phyloP scores from a whole-genome alignment of 2,113 vertebrate species.

The Phylloscopus trochiloides region DNA sequence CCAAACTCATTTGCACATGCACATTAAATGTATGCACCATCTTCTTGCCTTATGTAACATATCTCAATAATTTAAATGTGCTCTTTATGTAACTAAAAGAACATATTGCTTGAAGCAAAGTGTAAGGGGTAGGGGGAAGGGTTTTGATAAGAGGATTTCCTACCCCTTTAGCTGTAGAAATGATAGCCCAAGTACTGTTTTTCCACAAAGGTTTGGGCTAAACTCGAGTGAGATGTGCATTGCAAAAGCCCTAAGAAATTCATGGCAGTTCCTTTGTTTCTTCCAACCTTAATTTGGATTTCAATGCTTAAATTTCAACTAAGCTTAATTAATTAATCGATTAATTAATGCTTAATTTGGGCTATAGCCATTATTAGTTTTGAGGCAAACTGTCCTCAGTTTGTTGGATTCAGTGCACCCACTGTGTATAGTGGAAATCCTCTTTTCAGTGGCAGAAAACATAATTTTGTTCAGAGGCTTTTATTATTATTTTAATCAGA shows the following conservation, averaged over 20 bases:
- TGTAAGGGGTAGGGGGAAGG: not conserved
- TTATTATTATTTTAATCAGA: not conserved
- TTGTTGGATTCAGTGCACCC: not conserved
- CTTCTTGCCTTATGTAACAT: not conserved
- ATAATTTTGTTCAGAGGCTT: not conserved
- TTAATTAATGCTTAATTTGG: not conserved
- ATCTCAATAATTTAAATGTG: conserved; percentile 27
- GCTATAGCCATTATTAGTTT: not conserved
- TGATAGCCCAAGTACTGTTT: not conserved
- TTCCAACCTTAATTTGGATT: not conserved
- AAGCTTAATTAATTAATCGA: too few relatives aligned
- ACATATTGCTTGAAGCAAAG: not conserved
- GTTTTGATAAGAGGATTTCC: not conserved
- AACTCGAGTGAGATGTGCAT: not conserved
- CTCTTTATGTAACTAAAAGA: not conserved
- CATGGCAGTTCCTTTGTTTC: not conserved
- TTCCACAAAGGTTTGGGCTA: not conserved
- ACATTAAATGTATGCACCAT: not conserved
- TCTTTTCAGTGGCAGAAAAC: not conserved
- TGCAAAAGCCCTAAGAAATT: not conserved
- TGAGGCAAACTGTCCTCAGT: not conserved
- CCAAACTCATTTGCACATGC: not conserved
- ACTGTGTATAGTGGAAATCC: not conserved
- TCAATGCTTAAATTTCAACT: too few relatives aligned
- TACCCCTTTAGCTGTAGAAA: not conserved